Base-by-base conservation (phyloP, 2,888 invertebrate species). In the Rhyacophila evoluta region DNA sequence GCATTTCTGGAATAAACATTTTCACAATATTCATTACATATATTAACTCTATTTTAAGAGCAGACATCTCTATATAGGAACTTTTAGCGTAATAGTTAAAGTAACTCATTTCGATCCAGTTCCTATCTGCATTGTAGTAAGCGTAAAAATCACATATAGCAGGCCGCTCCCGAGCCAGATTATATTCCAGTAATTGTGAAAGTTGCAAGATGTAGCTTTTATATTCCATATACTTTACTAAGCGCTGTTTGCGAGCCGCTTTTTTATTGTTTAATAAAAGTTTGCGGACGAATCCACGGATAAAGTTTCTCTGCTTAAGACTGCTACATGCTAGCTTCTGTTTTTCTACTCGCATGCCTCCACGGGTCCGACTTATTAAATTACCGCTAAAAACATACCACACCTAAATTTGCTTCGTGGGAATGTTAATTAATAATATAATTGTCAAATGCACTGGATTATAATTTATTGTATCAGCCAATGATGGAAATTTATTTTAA, bases 211-310 rank as follows among this genome's bases (percentile, higher is more conserved):
- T 75, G 75, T 38, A 19, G 19, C 25, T 75, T 69, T 27, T 41
- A 39, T 28, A 12, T 1, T 73, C 25, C 39, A 28, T 29, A 29
- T 68, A 38, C 75, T 25, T 19, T 37, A 69, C 75, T 29, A 73
- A 77, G 73, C 38, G 69, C 28, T 73, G 68, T 73, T 73, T 73
- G 72, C 68, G 68, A 77, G 67, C 55, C 72, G 12, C 33, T 77
- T 77, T 77, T 76, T 77, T 77, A 77, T 77, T 73, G 77, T 77
- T 77, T 77, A 77, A 77, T 77, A 77, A 77, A 77, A 77, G 73
- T 37, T 73, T 37, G 38, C 69, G 68, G 73, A 73, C 68, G 68
- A 73, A 77, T 69, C 68, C 33, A 27, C 29, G 1, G 69, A 12
- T 68, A 68, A 75, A 75, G 75, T 75, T 75, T 37, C 69, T 12